phyloP scores from a whole-genome alignment of 30 jellyfish, hydroid and myxozoan species.

The Sanderia malayensis region DNA sequence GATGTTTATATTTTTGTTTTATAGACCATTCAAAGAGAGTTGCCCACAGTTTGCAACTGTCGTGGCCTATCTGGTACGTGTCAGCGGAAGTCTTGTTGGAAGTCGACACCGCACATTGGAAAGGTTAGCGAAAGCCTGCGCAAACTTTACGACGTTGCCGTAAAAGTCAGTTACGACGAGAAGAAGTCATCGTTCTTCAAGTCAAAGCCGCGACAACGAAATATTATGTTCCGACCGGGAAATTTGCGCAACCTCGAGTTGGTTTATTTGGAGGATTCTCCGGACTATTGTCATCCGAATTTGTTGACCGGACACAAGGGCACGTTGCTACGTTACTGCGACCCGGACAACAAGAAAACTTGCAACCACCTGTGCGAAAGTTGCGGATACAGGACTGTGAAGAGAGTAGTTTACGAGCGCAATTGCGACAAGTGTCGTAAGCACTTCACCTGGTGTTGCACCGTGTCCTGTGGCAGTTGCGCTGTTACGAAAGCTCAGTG shows the following conservation, averaged over 20 bases:
- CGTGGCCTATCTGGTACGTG: constrained; percentile 81
- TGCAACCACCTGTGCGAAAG: constrained; percentile 55
- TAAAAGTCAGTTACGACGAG: constrained; percentile 10
- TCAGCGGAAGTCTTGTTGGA: constrained; percentile 62
- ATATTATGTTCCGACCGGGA: neutral
- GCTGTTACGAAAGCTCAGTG: constrained; percentile 50
- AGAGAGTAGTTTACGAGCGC: constrained; percentile 17
- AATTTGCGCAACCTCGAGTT: constrained; percentile 17
- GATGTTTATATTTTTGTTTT: no score
- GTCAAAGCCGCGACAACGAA: neutral
- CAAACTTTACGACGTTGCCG: constrained; percentile 58
- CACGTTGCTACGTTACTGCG: constrained; percentile 56
- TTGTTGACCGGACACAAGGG: constrained; percentile 43
- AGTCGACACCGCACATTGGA: constrained; percentile 58
- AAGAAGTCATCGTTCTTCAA: neutral
- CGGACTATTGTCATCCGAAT: constrained; percentile 44
- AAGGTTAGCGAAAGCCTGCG: constrained; percentile 57
- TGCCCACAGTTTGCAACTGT: constrained; percentile 69
- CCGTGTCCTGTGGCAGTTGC: constrained; percentile 54
- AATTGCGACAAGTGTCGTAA: constrained; percentile 44
- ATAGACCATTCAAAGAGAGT: constrained; percentile 40
- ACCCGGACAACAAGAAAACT: constrained; percentile 33
- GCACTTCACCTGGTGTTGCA: constrained; percentile 66
- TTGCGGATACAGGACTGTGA: constrained; percentile 56
- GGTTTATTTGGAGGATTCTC: constrained; percentile 50